Conservation (phyloP, 1,140 invertebrate species). For the Drosophila mayri region DNA sequence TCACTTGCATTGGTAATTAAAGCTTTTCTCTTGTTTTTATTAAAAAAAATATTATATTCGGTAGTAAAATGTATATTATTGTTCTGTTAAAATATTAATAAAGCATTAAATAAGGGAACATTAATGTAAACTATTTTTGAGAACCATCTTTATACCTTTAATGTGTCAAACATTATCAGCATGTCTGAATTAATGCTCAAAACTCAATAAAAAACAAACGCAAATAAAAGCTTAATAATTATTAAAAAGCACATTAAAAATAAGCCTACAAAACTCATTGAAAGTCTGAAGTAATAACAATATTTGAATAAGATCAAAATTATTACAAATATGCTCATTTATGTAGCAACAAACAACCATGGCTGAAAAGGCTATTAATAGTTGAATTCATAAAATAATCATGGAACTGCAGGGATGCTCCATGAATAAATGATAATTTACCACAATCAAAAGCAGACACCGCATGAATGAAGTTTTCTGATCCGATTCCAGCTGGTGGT, state of each 20-base stretch:
- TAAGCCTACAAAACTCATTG: neutral
- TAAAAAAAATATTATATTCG: neutral
- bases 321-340: too few relatives aligned
- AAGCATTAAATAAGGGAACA: neutral
- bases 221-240: neutral
- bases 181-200: neutral
- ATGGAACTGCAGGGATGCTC: neutral
- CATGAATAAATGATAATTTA: constrained; percentile 22
- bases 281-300: neutral
- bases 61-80: neutral
- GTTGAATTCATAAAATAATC: constrained; percentile 7
- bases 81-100: neutral
- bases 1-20: neutral
- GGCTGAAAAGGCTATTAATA: neutral
- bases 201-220: neutral
- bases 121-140: too few relatives aligned
- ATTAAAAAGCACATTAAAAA: neutral
- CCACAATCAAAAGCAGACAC: neutral
- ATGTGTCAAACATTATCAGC: too few relatives aligned
- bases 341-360: neutral
- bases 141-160: too few relatives aligned
- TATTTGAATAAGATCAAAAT: neutral
- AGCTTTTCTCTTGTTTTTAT: too few relatives aligned
- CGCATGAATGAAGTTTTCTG: constrained; percentile 16
- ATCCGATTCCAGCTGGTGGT: constrained; percentile 22